Percentiles rank a stretch among this genome's conserved stretches.
Conservation (phyloP, 1,140 invertebrate species). For the Formica selysi region DNA sequence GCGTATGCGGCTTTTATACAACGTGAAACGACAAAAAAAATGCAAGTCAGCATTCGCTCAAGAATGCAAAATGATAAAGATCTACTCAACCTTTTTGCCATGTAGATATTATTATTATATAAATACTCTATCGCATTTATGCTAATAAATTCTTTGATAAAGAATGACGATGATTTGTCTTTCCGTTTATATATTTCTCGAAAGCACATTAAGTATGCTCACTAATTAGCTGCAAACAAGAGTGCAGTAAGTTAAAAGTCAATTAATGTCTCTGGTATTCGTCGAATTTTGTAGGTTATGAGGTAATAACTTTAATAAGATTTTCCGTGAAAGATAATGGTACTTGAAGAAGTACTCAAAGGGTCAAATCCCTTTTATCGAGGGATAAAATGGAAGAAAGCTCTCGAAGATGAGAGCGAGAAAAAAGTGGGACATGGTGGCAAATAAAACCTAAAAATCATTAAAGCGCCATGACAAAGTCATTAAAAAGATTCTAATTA, state of each 20-base stretch:
- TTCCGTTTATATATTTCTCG: constrained; percentile 33
- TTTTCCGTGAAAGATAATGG: constrained; percentile 11
- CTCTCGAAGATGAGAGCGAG: background rate
- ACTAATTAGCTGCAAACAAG: constrained; percentile 40
- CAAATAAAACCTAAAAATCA: constrained; percentile 24
- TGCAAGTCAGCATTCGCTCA: constrained; percentile 51
- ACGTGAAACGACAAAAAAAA: constrained; percentile 39
- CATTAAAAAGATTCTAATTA: background rate
- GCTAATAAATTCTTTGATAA: constrained; percentile 7
- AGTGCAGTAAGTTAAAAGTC: constrained; percentile 29
- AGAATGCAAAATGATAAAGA: constrained; percentile 51
- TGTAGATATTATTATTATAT: constrained; percentile 33
- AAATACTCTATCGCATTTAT: constrained; percentile 21
- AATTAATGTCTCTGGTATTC: background rate
- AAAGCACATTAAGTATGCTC: background rate
- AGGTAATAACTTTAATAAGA: constrained; percentile 36
- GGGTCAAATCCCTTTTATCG: constrained; percentile 1
- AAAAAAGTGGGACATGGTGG: background rate
- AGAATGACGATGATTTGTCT: constrained; percentile 3
- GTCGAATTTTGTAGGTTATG: constrained; percentile 11
- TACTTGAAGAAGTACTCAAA: constrained; percentile 16
- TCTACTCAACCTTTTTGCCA: constrained; percentile 20
- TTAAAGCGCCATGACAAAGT: background rate
- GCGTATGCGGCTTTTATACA: constrained; percentile 16
- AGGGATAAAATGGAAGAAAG: constrained; percentile 6